Evolutionary conservation across 2,888 invertebrate species (phyloP).

Genomic region (Hydraecia micacea): DNA sequence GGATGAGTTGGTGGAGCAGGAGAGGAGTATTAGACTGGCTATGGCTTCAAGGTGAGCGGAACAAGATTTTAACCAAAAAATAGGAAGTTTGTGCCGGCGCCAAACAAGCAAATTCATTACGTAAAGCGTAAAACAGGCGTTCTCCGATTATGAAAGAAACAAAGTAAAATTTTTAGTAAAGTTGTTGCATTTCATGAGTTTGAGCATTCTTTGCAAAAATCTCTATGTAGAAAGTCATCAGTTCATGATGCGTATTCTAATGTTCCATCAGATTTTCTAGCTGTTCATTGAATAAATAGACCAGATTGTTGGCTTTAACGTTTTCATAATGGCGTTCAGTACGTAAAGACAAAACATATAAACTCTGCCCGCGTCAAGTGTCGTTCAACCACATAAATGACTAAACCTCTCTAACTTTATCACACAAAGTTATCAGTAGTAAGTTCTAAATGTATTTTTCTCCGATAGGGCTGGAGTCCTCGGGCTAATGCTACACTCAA

Average conservation of each 20-base stretch:
- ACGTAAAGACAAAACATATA: not conserved
- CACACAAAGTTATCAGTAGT: not conserved
- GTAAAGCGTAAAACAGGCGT: too few species aligned
- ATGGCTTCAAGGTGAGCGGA: conserved; percentile 88
- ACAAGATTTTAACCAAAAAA: not conserved
- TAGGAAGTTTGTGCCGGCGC: too few species aligned
- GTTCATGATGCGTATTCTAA: not conserved
- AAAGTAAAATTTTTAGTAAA: too few species aligned
- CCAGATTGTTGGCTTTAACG: not conserved
- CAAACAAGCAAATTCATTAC: not conserved
- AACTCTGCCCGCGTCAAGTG: not conserved
- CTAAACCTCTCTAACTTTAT: not conserved
- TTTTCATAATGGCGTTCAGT: not conserved
- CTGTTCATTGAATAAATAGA: not conserved
- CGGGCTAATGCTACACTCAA: conserved; percentile 98
- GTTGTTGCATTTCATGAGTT: too few species aligned
- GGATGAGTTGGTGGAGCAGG: conserved; percentile 98
- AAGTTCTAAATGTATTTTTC: not conserved
- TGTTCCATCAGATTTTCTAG: not conserved
- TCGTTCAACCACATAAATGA: not conserved
- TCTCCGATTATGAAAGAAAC: too few species aligned
- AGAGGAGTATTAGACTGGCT: conserved; percentile 94
- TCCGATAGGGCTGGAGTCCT: conserved; percentile 95
- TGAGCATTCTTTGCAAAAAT: too few species aligned
- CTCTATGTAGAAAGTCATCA: not conserved